These are phyloP conservation scores for Copidosoma floridanum DNA, from an alignment of 1,140 invertebrate genomes.

Conservation along the genomic window DNA sequence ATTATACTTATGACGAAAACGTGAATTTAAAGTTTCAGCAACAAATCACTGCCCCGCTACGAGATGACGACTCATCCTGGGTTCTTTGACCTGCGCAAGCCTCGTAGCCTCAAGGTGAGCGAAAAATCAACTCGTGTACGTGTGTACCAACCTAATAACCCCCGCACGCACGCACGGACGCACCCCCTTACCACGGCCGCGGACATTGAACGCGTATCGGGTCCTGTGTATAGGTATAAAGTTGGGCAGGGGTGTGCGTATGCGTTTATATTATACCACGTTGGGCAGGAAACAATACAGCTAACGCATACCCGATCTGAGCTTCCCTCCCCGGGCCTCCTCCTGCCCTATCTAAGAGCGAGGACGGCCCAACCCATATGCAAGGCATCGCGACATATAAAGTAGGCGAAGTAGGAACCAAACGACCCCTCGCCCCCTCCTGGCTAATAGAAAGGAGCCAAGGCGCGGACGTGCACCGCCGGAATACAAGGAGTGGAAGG, in stretches of 20 bases:
- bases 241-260: neutral
- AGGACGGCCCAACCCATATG: slow-evolving; percentile 1
- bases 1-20: too few species aligned
- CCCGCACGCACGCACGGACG: too few species aligned
- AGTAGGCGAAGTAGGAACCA: neutral
- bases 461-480: neutral
- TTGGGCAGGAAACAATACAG: slow-evolving; percentile 1
- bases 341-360: too few species aligned
- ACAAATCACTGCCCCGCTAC: slow-evolving; percentile 37
- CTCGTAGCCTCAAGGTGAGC: slow-evolving; percentile 52
- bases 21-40: too few species aligned
- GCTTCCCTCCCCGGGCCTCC: too few species aligned
- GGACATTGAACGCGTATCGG: too few species aligned
- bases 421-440: neutral
- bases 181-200: too few species aligned
- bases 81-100: slow-evolving; percentile 51
- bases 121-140: slow-evolving; percentile 9
- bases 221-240: too few species aligned
- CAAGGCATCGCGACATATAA: slow-evolving; percentile 4
- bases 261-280: neutral
- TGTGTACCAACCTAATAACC: too few species aligned
- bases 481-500: slow-evolving; percentile 2
- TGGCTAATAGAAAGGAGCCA: slow-evolving; percentile 4
- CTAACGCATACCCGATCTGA: too few species aligned
- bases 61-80: slow-evolving; percentile 46